Percentiles rank a stretch among this genome's conserved stretches.
Evolutionary conservation across 2,797 vertebrate genomes (phyloP).

Genomic region (Tragopan temminckii): DNA sequence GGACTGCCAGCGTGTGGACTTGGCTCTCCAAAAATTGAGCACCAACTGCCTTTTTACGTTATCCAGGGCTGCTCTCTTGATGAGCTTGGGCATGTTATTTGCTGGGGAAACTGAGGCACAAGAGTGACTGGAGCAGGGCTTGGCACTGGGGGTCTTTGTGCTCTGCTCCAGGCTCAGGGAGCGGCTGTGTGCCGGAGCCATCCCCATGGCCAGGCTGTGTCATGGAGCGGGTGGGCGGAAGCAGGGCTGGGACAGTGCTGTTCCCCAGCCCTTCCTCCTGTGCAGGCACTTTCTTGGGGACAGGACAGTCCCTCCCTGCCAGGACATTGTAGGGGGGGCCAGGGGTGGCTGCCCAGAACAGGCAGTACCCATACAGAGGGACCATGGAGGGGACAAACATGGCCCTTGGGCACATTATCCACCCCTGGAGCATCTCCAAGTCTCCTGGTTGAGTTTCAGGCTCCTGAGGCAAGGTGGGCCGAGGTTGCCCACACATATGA

Average conservation of each 20-base stretch:
- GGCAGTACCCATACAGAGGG: background rate
- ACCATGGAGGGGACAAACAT: rapidly evolving
- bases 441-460: background rate
- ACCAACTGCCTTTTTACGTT: background rate
- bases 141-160: background rate
- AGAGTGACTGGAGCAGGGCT: background rate
- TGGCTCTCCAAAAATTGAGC: background rate
- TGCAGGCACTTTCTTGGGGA: conserved; percentile 23
- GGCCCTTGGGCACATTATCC: background rate
- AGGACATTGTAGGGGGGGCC: background rate
- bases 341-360: background rate
- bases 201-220: background rate
- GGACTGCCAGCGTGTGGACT: background rate
- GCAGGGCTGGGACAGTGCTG: background rate
- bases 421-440: rapidly evolving
- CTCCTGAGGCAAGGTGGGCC: background rate
- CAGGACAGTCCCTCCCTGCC: conserved; percentile 2
- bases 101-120: background rate
- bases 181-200: rapidly evolving
- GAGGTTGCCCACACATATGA: rapidly evolving
- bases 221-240: background rate
- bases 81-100: background rate
- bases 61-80: background rate
- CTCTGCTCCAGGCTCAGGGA: background rate
- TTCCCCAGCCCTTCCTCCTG: conserved; percentile 62